Evolutionary conservation across 1,140 invertebrate genomes (phyloP).

Genomic region (Meteorus sp.): DNA sequence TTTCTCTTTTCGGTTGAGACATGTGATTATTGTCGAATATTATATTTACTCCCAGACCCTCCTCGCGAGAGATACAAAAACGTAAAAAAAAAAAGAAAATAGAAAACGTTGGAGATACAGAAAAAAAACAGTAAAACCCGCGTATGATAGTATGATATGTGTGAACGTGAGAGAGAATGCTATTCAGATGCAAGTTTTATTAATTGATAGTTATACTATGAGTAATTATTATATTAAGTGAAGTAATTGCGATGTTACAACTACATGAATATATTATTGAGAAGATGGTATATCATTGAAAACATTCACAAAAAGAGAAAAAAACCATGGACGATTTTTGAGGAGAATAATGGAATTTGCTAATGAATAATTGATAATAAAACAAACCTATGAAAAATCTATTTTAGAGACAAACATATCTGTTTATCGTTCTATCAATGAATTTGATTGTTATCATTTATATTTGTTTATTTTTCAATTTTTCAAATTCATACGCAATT

Average conservation of each 20-base stretch:
- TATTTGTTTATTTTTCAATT: slow-evolving; percentile 1
- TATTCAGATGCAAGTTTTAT: slow-evolving; percentile 50
- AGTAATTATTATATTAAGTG: slow-evolving; percentile 54
- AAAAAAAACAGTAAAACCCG: slow-evolving; percentile 21
- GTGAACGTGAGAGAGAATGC: slow-evolving; percentile 27
- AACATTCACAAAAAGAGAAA: slow-evolving; percentile 16
- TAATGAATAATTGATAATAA: slow-evolving; percentile 37
- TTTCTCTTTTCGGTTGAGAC: background rate
- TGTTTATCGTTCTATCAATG: slow-evolving; percentile 34
- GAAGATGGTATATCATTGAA: slow-evolving; percentile 14
- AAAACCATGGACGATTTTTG: slow-evolving; percentile 7
- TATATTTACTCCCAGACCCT: no score
- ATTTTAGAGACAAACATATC: slow-evolving; percentile 47
- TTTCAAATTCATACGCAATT: slow-evolving; percentile 6
- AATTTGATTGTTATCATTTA: slow-evolving; percentile 25
- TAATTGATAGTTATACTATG: slow-evolving; percentile 49
- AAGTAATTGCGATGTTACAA: slow-evolving; percentile 44
- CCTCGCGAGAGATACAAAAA: no score
- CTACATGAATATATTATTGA: slow-evolving; percentile 39
- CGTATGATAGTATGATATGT: slow-evolving; percentile 30
- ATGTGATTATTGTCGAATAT: background rate
- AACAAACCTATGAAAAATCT: slow-evolving; percentile 38
- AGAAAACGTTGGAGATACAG: slow-evolving; percentile 7
- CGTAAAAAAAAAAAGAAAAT: background rate
- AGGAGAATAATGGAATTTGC: slow-evolving; percentile 32